phyloP scores from a whole-genome alignment of 2,113 vertebrate species.

The Sminthopsis crassicaudata region DNA sequence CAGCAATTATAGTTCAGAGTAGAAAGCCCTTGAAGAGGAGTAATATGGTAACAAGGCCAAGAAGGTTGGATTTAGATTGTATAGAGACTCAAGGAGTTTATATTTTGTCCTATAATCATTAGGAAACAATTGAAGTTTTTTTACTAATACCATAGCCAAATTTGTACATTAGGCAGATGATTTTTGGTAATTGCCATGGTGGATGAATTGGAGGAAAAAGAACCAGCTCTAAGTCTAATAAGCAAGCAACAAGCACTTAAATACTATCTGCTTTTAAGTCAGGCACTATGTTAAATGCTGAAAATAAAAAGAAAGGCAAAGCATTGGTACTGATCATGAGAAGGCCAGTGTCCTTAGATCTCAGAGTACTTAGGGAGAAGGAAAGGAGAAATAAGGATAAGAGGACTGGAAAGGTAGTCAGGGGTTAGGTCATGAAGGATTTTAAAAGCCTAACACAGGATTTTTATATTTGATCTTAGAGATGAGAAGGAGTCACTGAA shows the following conservation, averaged over 20 bases:
- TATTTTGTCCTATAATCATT: not conserved
- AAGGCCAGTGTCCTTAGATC: not conserved
- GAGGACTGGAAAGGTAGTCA: not conserved
- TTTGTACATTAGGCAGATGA: not conserved
- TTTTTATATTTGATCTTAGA: not conserved
- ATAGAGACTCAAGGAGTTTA: not conserved
- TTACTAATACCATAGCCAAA: not conserved
- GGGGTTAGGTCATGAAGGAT: not conserved
- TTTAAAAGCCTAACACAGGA: not conserved
- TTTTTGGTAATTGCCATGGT: not conserved
- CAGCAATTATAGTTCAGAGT: not conserved
- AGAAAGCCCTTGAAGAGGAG: not conserved
- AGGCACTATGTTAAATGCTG: not conserved
- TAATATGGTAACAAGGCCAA: not conserved
- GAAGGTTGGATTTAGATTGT: not conserved
- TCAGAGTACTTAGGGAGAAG: not conserved
- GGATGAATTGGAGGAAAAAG: not conserved
- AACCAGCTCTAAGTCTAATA: not conserved
- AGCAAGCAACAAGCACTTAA: not conserved
- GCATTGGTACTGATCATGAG: not conserved
- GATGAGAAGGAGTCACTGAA: not conserved
- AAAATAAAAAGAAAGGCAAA: not conserved
- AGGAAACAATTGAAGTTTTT: not conserved
- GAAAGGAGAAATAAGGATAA: not conserved
- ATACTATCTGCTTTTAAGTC: not conserved